Base-by-base conservation (phyloP, 2,888 invertebrate species). In the Acrobasis consociella region DNA sequence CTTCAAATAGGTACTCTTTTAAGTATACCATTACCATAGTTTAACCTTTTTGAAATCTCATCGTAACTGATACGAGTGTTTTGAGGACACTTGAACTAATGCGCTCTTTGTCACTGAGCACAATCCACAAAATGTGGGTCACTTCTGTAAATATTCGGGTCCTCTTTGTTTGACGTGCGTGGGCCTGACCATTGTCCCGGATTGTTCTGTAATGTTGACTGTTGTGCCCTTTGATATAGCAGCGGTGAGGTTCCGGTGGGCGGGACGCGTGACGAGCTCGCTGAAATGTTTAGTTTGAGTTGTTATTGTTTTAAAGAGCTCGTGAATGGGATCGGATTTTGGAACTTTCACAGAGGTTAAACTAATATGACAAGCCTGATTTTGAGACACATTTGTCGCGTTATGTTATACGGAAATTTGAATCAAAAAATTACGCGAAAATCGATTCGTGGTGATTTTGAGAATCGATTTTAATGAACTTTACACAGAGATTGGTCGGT, bases 161-260 rank as follows among this genome's bases (percentile, higher is more conserved):
- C 67, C 64, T 72, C 76, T 81, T 82, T 83, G 82, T 85, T 76
- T 77, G 74, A 73, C 67, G 73, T 77, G 78, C 75, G 80, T 81
- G 73, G 75, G 81, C 70, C 69, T 78, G 75, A 69, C 77, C 76
- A 80, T 82, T 83, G 80, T 82, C 72, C 72, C 67, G 69, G 75
- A 65, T 65, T 66, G 55, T 69, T 71, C 68, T 72, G 31, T 22
- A 22, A 22, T 22, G 22, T 31, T 31, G 31, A 7, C 2, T 31
- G 69, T 69, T 72, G 69, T 71, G 70, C 72, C 73, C 70, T 77
- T 77, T 75, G 70, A 76, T 66, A 73, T 72, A 72, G 74, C 77
- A 66, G 72, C 74, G 68, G 62, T 72, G 68, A 64, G 72, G n/a
- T n/a, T n/a, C n/a, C n/a, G n/a, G n/a, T n/a, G n/a, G 72, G 67